Percentiles rank a stretch among this genome's conserved stretches.
Evolutionary conservation across 2,113 vertebrate species (phyloP).

Genomic region (Prinia subflava): DNA sequence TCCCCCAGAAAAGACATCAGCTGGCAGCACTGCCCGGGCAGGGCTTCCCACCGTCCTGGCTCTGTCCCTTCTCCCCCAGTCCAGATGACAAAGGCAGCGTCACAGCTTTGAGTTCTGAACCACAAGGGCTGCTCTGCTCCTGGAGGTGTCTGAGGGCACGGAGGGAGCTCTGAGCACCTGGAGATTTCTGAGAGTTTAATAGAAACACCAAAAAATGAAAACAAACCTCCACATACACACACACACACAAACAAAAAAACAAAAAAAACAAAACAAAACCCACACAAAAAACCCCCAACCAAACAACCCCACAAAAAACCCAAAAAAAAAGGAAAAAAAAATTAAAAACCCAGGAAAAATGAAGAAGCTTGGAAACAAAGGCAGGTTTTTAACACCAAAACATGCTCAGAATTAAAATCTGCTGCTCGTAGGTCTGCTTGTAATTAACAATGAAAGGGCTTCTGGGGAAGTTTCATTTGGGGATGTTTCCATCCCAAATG

Average conservation of each 20-base stretch:
- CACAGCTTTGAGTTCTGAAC: neutral
- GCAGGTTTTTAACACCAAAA: neutral
- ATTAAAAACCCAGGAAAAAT: neutral
- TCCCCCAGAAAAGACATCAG: too few species aligned
- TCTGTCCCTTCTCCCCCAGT: neutral
- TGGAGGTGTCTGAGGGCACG: neutral
- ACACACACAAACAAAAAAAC: neutral
- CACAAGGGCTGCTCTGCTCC: neutral
- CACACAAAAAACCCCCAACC: too few species aligned
- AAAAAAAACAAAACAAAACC: neutral
- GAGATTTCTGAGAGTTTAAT: neutral
- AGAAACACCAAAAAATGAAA: neutral
- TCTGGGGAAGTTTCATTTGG: neutral
- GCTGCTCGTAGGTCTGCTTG: neutral
- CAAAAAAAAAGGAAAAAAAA: neutral
- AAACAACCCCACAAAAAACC: too few species aligned
- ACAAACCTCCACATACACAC: too few species aligned
- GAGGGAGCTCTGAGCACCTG: neutral
- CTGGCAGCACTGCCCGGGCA: neutral
- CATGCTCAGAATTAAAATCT: neutral
- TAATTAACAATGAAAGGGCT: conserved; percentile 23
- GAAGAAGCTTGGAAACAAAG: neutral
- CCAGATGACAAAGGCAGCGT: neutral
- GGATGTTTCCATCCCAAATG: neutral
- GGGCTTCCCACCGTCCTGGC: neutral